Conservation (phyloP, 2,113 vertebrate species). For the Cololabis saira region DNA sequence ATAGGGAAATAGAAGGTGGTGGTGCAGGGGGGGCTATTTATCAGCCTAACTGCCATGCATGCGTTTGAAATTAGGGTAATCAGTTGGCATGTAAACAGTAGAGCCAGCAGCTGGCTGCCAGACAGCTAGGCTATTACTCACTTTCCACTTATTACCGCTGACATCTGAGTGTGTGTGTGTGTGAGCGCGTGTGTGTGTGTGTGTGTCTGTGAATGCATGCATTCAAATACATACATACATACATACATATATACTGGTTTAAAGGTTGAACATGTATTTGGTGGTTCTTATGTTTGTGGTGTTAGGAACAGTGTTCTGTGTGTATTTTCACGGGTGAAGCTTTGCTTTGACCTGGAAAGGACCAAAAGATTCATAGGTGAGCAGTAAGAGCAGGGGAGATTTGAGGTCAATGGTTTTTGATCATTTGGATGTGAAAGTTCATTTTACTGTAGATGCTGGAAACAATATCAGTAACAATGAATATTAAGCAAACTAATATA, state of each 20-base stretch:
- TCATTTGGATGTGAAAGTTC: neutral
- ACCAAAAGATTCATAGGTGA: neutral
- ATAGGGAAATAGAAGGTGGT: constrained; percentile 60
- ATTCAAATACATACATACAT: too few species aligned
- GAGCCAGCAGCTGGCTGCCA: constrained; percentile 87
- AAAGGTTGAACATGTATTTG: constrained; percentile 20
- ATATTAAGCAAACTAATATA: too few species aligned
- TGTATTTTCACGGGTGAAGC: neutral
- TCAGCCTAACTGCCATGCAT: constrained; percentile 80
- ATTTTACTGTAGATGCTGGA: neutral
- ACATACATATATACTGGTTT: constrained; percentile 33
- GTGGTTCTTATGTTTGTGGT: constrained; percentile 19
- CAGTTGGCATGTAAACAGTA: constrained; percentile 91
- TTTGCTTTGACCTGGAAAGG: constrained; percentile 6
- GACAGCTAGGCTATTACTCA: constrained; percentile 81
- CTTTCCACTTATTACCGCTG: constrained; percentile 78
- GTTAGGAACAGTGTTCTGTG: neutral
- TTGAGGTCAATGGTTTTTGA: neutral
- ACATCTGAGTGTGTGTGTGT: constrained; percentile 47
- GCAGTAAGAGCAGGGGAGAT: neutral
- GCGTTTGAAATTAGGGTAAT: constrained; percentile 92
- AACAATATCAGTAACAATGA: too few species aligned
- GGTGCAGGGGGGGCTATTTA: constrained; percentile 72
- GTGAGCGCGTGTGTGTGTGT: constrained; percentile 23
- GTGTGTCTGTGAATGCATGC: too few species aligned